Evolutionary conservation across 2,797 vertebrate genomes (phyloP).

Genomic region (Falco novaeseelandiae): DNA sequence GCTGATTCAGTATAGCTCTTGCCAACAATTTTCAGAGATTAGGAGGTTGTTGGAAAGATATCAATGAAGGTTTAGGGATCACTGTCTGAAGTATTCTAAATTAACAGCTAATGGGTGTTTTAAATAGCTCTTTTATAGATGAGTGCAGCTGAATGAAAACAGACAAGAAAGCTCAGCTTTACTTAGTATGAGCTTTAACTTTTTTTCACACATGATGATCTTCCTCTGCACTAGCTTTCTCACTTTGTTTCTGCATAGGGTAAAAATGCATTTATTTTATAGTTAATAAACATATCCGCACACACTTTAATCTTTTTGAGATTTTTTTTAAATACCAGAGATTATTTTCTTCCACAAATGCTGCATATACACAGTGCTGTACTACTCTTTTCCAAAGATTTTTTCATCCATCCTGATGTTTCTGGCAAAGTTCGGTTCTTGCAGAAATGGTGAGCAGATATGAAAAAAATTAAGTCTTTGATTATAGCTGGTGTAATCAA

Average conservation of each 20-base stretch:
- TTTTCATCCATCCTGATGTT: slow-evolving; percentile 32
- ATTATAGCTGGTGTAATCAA: slow-evolving; percentile 55
- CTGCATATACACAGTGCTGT: neutral
- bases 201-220: slow-evolving; percentile 47
- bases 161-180: slow-evolving; percentile 24
- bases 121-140: slow-evolving; percentile 66
- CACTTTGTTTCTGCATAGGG: slow-evolving; percentile 7
- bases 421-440: slow-evolving; percentile 43
- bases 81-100: slow-evolving; percentile 64
- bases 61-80: slow-evolving; percentile 55
- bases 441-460: slow-evolving; percentile 23
- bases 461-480: slow-evolving; percentile 54
- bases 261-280: slow-evolving; percentile 48
- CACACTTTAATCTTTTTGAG: neutral
- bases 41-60: slow-evolving; percentile 56
- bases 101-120: slow-evolving; percentile 67
- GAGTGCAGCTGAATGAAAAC: slow-evolving; percentile 50
- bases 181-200: slow-evolving; percentile 16
- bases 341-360: neutral
- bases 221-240: slow-evolving; percentile 12
- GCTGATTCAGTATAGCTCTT: slow-evolving; percentile 42
- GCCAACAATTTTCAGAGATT: slow-evolving; percentile 68
- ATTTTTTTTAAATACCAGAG: neutral
- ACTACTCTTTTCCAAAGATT: slow-evolving; percentile 17
- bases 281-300: slow-evolving; percentile 39